phyloP scores from a whole-genome alignment of 1,140 invertebrate species.

The Sweltsa coloradensis region DNA sequence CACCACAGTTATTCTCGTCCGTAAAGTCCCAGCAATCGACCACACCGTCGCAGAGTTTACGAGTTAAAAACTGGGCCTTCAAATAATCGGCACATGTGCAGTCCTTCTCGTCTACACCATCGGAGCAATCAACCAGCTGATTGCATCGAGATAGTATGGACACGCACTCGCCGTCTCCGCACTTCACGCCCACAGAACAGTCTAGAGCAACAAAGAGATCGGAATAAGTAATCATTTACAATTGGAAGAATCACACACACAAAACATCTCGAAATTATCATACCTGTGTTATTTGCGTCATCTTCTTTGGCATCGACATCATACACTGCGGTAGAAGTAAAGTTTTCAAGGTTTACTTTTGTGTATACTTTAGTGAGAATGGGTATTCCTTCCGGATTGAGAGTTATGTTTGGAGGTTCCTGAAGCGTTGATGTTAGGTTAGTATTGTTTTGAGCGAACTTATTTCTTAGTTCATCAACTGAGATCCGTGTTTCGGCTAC shows the following conservation, averaged over 20 bases:
- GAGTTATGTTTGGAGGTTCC: too few species aligned
- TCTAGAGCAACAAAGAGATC: slow-evolving; percentile 28
- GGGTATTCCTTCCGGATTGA: not conserved
- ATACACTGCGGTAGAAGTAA: too few species aligned
- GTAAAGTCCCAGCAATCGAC: slow-evolving; percentile 70
- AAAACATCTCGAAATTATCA: too few species aligned
- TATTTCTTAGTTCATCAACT: too few species aligned
- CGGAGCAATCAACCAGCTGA: slow-evolving; percentile 55
- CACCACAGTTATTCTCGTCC: slow-evolving; percentile 67
- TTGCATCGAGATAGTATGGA: slow-evolving; percentile 55
- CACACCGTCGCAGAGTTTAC: slow-evolving; percentile 70
- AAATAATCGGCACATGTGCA: slow-evolving; percentile 68
- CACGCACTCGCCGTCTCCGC: slow-evolving; percentile 52
- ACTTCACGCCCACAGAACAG: slow-evolving; percentile 39
- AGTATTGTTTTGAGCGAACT: too few species aligned
- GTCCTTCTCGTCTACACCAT: slow-evolving; percentile 55
- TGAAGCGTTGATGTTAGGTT: too few species aligned
- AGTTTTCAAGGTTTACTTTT: too few species aligned
- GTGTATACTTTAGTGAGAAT: slow-evolving; percentile 2
- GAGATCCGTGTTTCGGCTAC: too few species aligned
- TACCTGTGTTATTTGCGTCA: too few species aligned
- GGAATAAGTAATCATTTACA: slow-evolving; percentile 12
- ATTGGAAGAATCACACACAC: too few species aligned
- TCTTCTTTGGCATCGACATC: too few species aligned
- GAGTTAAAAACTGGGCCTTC: slow-evolving; percentile 46